phyloP scores from a whole-genome alignment of 2,888 invertebrate species.

The Agrochola litura region DNA sequence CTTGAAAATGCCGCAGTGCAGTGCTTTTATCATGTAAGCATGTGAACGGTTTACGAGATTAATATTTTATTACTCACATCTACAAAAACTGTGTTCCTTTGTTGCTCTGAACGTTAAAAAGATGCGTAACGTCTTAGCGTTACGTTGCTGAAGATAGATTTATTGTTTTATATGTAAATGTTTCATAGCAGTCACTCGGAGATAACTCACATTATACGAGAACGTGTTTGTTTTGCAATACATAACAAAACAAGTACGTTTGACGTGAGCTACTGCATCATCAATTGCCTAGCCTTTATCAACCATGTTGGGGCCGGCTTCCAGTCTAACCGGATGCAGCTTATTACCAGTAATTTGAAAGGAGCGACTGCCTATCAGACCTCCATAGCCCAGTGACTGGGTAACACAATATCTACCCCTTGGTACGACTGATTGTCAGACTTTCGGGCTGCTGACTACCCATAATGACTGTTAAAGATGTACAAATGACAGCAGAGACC shows the following conservation, averaged over 20 bases:
- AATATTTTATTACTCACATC: slow-evolving; percentile 56
- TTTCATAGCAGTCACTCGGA: slow-evolving; percentile 12
- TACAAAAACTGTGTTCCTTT: slow-evolving; percentile 26
- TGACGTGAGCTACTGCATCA: background rate
- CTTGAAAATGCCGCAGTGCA: slow-evolving; percentile 71
- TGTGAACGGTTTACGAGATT: slow-evolving; percentile 40
- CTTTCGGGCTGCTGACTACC: background rate
- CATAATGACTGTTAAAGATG: background rate
- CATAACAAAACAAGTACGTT: background rate
- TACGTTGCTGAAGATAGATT: slow-evolving; percentile 26
- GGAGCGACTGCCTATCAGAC: no score
- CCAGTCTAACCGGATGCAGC: background rate
- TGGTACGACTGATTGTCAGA: background rate
- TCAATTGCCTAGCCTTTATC: background rate
- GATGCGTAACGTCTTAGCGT: slow-evolving; percentile 11
- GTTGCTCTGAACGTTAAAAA: slow-evolving; percentile 27
- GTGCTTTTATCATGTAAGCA: slow-evolving; percentile 52
- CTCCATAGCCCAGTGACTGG: background rate
- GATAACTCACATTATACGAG: background rate
- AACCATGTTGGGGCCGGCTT: background rate
- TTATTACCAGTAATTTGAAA: background rate
- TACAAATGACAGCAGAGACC: background rate
- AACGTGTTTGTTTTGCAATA: slow-evolving; percentile 21
- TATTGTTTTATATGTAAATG: slow-evolving; percentile 28
- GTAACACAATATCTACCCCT: background rate